These are phyloP conservation scores for Portunus trituberculatus DNA, from an alignment of 1,140 invertebrate genomes.

Conservation along the genomic window DNA sequence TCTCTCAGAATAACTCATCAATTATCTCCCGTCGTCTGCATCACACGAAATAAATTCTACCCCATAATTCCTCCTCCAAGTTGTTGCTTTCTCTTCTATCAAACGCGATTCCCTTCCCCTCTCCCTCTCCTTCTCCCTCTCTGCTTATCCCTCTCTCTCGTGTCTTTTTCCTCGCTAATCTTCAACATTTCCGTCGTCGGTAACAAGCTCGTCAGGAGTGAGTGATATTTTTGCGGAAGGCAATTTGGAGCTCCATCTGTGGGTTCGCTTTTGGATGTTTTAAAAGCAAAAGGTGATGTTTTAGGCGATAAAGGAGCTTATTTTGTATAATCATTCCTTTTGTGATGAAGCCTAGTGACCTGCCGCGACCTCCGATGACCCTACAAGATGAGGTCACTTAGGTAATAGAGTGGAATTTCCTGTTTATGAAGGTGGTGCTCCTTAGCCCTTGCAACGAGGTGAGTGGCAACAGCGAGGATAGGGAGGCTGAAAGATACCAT, in stretches of 20 bases:
- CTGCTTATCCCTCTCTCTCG: neutral
- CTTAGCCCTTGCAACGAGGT: neutral
- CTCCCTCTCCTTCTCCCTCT: neutral
- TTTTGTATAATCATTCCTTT: constrained; percentile 15
- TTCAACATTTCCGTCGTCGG: neutral
- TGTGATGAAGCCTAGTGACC: neutral
- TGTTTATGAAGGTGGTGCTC: neutral
- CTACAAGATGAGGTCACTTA: neutral
- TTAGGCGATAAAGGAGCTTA: constrained; percentile 3
- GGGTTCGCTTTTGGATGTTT: neutral
- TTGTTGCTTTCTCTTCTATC: neutral
- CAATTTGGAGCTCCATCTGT: neutral
- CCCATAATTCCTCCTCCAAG: neutral
- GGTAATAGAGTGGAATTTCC: constrained; percentile 21
- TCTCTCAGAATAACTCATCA: neutral
- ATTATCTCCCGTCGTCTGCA: neutral
- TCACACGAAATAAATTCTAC: constrained; percentile 11
- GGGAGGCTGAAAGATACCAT: neutral
- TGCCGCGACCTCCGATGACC: neutral
- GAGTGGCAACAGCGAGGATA: neutral
- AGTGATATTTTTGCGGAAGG: neutral
- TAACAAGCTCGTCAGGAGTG: neutral
- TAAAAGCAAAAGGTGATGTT: neutral
- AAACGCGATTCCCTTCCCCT: neutral
- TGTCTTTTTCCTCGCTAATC: neutral